Conservation (phyloP, 2,797 vertebrate species). For the Caiman crocodilus region DNA sequence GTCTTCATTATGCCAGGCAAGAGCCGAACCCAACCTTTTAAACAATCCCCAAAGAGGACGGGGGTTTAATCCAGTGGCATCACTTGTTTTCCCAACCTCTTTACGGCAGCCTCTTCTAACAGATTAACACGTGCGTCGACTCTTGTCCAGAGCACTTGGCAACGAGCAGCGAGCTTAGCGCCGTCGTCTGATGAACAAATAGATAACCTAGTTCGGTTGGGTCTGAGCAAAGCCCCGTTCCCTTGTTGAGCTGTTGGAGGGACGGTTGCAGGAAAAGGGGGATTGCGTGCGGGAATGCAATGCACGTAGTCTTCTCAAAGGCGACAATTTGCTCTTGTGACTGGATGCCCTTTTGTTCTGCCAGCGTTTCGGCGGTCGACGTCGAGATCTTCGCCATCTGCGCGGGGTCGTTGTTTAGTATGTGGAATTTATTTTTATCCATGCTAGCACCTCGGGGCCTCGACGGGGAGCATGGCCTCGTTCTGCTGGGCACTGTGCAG, state of each 20-base stretch:
- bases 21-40: slow-evolving; percentile 38
- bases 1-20: slow-evolving; percentile 2
- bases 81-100: slow-evolving; percentile 61
- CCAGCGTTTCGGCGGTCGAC: slow-evolving; percentile 44
- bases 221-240: slow-evolving; percentile 52
- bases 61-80: slow-evolving; percentile 49
- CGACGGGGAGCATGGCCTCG: neutral
- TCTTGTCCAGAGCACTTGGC: slow-evolving; percentile 73
- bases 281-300: slow-evolving; percentile 59
- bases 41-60: slow-evolving; percentile 18
- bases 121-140: slow-evolving; percentile 70
- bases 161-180: slow-evolving; percentile 68
- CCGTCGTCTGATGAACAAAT: slow-evolving; percentile 79
- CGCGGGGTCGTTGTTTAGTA: neutral
- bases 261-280: slow-evolving; percentile 58
- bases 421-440: neutral
- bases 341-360: slow-evolving; percentile 52
- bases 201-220: slow-evolving; percentile 74
- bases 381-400: slow-evolving; percentile 62
- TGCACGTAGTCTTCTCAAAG: slow-evolving; percentile 33
- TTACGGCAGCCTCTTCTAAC: slow-evolving; percentile 64
- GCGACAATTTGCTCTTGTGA: slow-evolving; percentile 32
- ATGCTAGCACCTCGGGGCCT: neutral
- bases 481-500: neutral
- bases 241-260: slow-evolving; percentile 31